A percentile compares a stretch with the other conserved stretches of the same genome.
Conservation (phyloP, 2,113 vertebrate species). For the Microcebus griseorufus region DNA sequence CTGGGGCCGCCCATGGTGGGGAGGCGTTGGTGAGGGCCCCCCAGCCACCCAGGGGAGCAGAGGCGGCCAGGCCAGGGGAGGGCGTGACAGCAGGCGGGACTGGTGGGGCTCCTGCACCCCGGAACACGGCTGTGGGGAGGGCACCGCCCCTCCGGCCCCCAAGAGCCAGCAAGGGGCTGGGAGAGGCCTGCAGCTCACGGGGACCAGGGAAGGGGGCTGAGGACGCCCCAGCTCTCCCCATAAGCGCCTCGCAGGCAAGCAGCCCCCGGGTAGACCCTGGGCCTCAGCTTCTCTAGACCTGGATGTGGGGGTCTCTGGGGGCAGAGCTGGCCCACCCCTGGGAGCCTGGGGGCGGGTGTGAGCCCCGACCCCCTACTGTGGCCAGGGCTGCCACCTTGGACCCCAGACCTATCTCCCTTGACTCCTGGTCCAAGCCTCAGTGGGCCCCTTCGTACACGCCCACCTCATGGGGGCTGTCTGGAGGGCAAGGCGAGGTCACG, state of each 20-base stretch:
- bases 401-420: neutral
- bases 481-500: no score
- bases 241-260: neutral
- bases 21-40: no score
- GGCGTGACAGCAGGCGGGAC: no score
- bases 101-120: no score
- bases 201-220: accelerated
- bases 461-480: neutral
- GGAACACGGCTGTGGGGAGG: neutral
- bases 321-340: no score
- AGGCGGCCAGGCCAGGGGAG: no score
- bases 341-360: neutral
- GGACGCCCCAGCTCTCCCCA: neutral
- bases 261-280: neutral
- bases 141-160: no score
- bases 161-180: neutral
- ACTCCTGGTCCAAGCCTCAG: neutral
- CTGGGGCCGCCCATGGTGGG: no score
- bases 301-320: neutral
- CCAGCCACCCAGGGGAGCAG: no score
- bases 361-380: neutral
- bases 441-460: neutral
- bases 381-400: neutral
- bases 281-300: neutral
- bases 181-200: accelerated